A percentile compares a stretch with the other conserved stretches of the same genome.
These are phyloP conservation scores for Psylliodes chrysocephalus DNA, from an alignment of 2,888 invertebrate genomes.

Conservation along the genomic window DNA sequence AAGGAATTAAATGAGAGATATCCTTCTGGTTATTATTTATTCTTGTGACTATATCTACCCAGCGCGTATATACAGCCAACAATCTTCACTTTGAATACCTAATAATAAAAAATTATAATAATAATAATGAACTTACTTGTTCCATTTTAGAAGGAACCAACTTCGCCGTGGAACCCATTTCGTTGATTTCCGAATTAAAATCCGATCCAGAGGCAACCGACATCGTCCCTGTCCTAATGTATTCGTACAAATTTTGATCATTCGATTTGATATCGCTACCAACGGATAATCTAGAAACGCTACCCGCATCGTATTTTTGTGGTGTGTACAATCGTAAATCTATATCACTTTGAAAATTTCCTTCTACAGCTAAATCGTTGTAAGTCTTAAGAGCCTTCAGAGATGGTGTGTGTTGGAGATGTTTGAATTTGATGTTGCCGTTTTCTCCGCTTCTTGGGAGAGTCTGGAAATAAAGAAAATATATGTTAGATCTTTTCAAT, in stretches of 20 bases:
- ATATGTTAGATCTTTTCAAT: too few species aligned
- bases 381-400: constrained; percentile 60
- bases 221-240: constrained; percentile 55
- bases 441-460: constrained; percentile 47
- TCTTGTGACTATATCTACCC: too few species aligned
- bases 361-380: constrained; percentile 58
- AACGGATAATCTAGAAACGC: constrained; percentile 38
- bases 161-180: constrained; percentile 59
- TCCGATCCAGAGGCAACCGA: constrained; percentile 54
- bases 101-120: too few species aligned
- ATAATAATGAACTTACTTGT: constrained; percentile 57
- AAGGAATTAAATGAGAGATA: too few species aligned
- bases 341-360: constrained; percentile 47
- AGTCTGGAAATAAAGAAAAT: constrained; percentile 47
- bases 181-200: constrained; percentile 55
- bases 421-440: constrained; percentile 49
- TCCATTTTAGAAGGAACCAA: constrained; percentile 58
- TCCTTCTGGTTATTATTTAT: too few species aligned
- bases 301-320: constrained; percentile 44
- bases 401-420: constrained; percentile 58
- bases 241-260: constrained; percentile 54
- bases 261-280: constrained; percentile 39
- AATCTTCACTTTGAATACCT: too few species aligned
- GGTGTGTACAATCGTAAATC: constrained; percentile 37
- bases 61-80: too few species aligned